Base-by-base conservation (phyloP, 1,140 invertebrate species). In the Bactericera cockerelli region DNA sequence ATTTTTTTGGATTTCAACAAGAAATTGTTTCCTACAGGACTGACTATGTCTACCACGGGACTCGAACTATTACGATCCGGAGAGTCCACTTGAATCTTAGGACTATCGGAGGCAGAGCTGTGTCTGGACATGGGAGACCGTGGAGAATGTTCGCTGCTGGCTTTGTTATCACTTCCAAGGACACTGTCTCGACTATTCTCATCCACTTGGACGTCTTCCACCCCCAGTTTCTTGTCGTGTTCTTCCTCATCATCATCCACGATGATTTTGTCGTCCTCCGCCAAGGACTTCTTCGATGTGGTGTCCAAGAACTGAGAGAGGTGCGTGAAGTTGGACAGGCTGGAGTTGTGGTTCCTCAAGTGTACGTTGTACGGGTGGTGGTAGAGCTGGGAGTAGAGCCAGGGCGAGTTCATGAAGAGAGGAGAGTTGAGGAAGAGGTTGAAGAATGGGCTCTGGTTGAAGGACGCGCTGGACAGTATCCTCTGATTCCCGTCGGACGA, bases 381-480 rank as follows among this genome's bases (percentile, higher is more conserved):
- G 64, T 84, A 84, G 1, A 85, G 72, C 65, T 84, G 82, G 0
- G 80, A 81, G 66, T 85, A 85, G 1, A 85, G 70, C 82, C 82
- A 85, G 57, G 83, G 82, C 1, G 82, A 81, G 2, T 81, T 81
- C n/a, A 81, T 81, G 36, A 84, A 66, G 8, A 85, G 70, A 0
- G 82, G 81, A 2, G 81, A 77, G 66, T 84, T 83, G 24, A 85
- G 70, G 65, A 85, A 84, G 36, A 85, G 70, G 56, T 64, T 65
- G 63, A 66, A 67, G 61, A 64, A 66, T 66, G 71, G 58, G 67
- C 71, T 69, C 56, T 73, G 72, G 63, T 74, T 71, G 49, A 68
- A 69, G 1, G 71, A 71, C 11, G 72, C 28, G 38, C 53, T 49
- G 39, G 38, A 22, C 3, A 59, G 8, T 54, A 54, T 25, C 26